Evolutionary conservation across 1,140 invertebrate genomes (phyloP).

Genomic region (Branchinecta lynchi): DNA sequence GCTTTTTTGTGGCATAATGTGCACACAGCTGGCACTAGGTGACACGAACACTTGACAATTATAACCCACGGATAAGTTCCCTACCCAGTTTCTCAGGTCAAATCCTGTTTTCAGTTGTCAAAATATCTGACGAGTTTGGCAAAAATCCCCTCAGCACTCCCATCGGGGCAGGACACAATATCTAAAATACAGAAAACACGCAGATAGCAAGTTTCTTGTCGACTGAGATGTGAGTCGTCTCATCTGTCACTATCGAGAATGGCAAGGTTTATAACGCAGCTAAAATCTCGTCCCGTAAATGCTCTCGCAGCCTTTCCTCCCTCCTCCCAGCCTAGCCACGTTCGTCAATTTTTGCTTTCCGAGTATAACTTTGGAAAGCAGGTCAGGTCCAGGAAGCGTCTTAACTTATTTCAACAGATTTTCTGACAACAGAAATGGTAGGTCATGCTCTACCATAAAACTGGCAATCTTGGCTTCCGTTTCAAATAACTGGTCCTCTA

Average conservation of each 20-base stretch:
- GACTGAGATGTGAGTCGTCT: neutral
- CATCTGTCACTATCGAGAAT: neutral
- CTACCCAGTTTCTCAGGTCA: neutral
- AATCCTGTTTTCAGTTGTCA: too few relatives aligned
- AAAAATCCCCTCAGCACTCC: too few relatives aligned
- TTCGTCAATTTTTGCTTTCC: neutral
- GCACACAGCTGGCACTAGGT: too few relatives aligned
- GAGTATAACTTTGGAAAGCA: neutral
- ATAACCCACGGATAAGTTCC: neutral
- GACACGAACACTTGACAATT: neutral
- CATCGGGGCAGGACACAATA: too few relatives aligned
- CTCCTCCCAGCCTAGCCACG: too few relatives aligned
- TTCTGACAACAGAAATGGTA: neutral
- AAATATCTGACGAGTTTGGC: too few relatives aligned
- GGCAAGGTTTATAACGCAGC: neutral
- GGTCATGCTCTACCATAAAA: neutral
- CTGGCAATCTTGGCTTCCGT: neutral
- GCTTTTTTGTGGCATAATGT: neutral
- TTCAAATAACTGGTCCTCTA: too few relatives aligned
- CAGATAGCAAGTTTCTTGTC: neutral
- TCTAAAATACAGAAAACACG: too few relatives aligned
- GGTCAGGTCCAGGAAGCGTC: neutral
- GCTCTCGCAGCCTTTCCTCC: neutral
- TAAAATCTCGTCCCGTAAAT: neutral
- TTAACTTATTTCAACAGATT: neutral